Base-by-base conservation (phyloP, 1,140 invertebrate genomes). In the Ips typographus region DNA sequence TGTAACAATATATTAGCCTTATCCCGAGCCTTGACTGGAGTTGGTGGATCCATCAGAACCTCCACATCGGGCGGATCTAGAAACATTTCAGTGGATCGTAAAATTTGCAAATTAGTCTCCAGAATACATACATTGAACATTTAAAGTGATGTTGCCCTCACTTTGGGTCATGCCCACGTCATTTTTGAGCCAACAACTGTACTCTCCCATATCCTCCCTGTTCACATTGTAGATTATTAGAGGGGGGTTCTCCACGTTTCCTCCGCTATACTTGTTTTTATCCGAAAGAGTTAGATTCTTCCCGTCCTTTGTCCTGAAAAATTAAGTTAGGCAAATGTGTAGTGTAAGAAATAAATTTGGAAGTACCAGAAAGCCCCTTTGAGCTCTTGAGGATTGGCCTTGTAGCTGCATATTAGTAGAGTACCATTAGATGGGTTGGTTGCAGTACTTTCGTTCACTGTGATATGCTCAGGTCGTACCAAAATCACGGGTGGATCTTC, bases 401-500 rank as follows among this genome's bases (percentile, higher is more conserved):
- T 87, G 80, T 93, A 94, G 65, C 88, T 86, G 78, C 92, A 94
- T 73, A 88, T 87, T 7, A 95, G 82, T 42, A 91, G 80, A 8
- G 60, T 70, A 3, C 65, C 65, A 42, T 69, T 70, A 8, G 59
- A 93, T 84, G 73, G 91, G 87, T 43, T 85, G 1, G 38, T n/a
- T 7, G 59, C 67, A 1, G 72, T 84, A 6, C 88, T 88, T 80
- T 94, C 93, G 71, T 93, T 91, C 1, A 91, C 88, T 0, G 90
- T 91, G 62, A 92, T 85, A 76, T 92, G 90, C 2, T 82, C 82
- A 3, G 92, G 90, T 42, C 81, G 85, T 8, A 94, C 86, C 47
- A 81, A 84, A 1, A 94, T 89, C 58, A 93, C 88, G 8, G 93
- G 93, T 1, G 91, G 90, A 87, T 94, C 93, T 95, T 84, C 38